phyloP scores from a whole-genome alignment of 2,888 invertebrate genomes.

The Notodonta ziczac region DNA sequence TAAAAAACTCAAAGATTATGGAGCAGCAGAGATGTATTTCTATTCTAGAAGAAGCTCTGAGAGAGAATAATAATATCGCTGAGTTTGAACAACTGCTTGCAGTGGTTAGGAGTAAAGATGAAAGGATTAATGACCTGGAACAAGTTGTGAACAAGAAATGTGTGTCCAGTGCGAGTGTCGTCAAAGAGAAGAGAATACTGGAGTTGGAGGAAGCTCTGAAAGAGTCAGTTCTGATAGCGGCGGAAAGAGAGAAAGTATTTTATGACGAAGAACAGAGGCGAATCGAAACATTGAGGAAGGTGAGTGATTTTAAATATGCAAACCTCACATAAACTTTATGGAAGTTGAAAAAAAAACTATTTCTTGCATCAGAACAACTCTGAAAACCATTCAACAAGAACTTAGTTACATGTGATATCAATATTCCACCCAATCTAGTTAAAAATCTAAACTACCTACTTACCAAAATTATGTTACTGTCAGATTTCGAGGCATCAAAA shows the following conservation, averaged over 20 bases:
- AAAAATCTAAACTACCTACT: no score
- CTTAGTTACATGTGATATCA: no score
- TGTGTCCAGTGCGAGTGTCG: conserved; percentile 59
- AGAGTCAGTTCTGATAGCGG: conserved; percentile 90
- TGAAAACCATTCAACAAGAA: no score
- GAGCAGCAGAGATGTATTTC: conserved; percentile 83
- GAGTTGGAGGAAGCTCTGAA: conserved; percentile 93
- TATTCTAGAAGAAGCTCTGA: conserved; percentile 80
- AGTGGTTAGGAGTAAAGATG: conserved; percentile 85
- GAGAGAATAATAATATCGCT: conserved; percentile 83
- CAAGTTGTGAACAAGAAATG: conserved; percentile 85
- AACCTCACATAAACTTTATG: neutral
- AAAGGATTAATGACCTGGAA: conserved; percentile 91
- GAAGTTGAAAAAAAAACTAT: neutral
- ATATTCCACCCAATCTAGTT: no score
- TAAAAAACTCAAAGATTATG: conserved; percentile 82
- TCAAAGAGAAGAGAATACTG: conserved; percentile 85
- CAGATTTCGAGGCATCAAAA: neutral
- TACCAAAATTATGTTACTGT: no score
- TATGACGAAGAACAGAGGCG: conserved; percentile 87
- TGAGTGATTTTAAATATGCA: conserved; percentile 54
- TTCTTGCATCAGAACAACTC: no score
- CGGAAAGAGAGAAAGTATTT: conserved; percentile 87
- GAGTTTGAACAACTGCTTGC: conserved; percentile 85
- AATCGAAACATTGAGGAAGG: conserved; percentile 87